Base-by-base conservation (phyloP, 2,888 invertebrate species). In the Hirudinaria manillensis region DNA sequence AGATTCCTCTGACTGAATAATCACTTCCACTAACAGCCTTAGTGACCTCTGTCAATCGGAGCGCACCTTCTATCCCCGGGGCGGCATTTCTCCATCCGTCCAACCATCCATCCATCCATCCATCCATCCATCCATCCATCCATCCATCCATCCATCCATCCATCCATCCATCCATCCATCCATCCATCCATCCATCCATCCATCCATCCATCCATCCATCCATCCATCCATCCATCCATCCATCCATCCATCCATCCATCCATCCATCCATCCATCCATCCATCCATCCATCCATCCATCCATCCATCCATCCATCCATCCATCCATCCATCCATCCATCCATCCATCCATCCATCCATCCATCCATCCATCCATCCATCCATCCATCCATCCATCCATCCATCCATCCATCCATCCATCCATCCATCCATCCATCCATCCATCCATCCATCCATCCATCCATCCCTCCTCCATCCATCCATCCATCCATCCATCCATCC, bases 41-140 rank as follows among this genome's bases (percentile, higher is more conserved):
- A 56, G n/a, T 56, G 56, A 56, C 56, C 56, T 27, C n/a, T 24
- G 27, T 56, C 56, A 56, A 56, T 56, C 56, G n/a, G 13, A 27
- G 56, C 56, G 13, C n/a, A n/a, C 56, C n/a, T 56, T 27, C n/a
- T 56, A 4, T 21, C 56, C 56, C 27, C 56, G 56, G 27, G 56
- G n/a, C 27, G 6, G 56, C 27, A 21, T 56, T 16, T 56, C 27
- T 56, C n/a, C 56, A 24, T 56, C 56, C 27, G 3, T 7, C 16
- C 27, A 24, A 3, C 4, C 13, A 6, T 7, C n/a, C 13, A 24
- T 3, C 16, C 27, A 10, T 38, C 38, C n/a, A n/a, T 56, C n/a
- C 56, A 24, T 56, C 56, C 27, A 3, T 7, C 16, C 27, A 24
- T 16, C 4, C 13, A 6, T 7, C n/a, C 13, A 24, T 3, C 16